Percentiles rank a stretch among this genome's conserved stretches.
phyloP scores from a whole-genome alignment of 2,797 vertebrate genomes.

The Centropyge bicolor region DNA sequence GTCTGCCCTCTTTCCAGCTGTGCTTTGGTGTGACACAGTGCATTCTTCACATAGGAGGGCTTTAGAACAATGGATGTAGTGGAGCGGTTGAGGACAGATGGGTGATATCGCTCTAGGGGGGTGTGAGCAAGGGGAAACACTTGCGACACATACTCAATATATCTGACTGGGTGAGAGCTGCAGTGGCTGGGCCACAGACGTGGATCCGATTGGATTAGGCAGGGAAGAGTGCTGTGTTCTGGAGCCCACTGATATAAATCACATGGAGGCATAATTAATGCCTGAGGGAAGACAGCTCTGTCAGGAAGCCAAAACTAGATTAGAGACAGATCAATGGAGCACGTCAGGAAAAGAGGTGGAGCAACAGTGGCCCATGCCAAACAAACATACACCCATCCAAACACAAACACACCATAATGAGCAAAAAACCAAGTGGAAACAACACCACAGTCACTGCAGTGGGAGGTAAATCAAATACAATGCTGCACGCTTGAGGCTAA shows the following conservation, averaged over 20 bases:
- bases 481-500: slow-evolving; percentile 37
- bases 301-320: slow-evolving; percentile 80
- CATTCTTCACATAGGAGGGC: slow-evolving; percentile 22
- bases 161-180: slow-evolving; percentile 81
- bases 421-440: slow-evolving; percentile 18
- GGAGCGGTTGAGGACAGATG: slow-evolving; percentile 56
- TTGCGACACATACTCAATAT: slow-evolving; percentile 84
- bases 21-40: slow-evolving; percentile 23
- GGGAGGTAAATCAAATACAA: slow-evolving; percentile 40
- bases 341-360: slow-evolving; percentile 64
- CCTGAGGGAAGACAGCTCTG: slow-evolving; percentile 78
- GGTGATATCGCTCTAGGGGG: slow-evolving; percentile 64
- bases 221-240: slow-evolving; percentile 63
- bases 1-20: slow-evolving; percentile 29
- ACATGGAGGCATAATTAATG: slow-evolving; percentile 86
- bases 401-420: slow-evolving; percentile 41
- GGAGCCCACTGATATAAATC: slow-evolving; percentile 78
- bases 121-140: slow-evolving; percentile 62
- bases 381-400: slow-evolving; percentile 37
- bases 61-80: slow-evolving; percentile 47
- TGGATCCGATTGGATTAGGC: slow-evolving; percentile 81
- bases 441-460: slow-evolving; percentile 3
- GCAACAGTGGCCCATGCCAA: slow-evolving; percentile 40
- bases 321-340: slow-evolving; percentile 83
- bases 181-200: slow-evolving; percentile 66